Evolutionary conservation across 2,113 vertebrate species (phyloP).

Genomic region (Burhinus oedicnemus): DNA sequence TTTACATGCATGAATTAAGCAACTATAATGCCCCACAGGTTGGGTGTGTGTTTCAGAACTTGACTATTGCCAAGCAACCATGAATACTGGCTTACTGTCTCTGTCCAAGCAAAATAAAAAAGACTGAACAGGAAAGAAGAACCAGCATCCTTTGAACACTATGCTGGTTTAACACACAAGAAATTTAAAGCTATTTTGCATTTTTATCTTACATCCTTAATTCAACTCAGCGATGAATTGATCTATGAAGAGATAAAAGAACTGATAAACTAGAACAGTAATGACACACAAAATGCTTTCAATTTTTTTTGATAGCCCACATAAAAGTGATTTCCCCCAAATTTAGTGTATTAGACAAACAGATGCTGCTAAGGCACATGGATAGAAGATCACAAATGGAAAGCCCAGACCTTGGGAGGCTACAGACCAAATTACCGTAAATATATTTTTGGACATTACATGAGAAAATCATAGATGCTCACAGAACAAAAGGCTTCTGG

Average conservation of each 20-base stretch:
- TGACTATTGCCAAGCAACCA: neutral
- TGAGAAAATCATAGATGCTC: conserved; percentile 24
- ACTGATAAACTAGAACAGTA: neutral
- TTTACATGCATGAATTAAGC: conserved; percentile 23
- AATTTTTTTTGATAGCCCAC: neutral
- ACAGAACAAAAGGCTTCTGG: conserved; percentile 29
- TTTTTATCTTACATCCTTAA: neutral
- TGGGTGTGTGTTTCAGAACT: conserved; percentile 23
- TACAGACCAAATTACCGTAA: neutral
- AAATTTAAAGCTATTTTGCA: neutral
- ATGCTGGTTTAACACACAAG: neutral
- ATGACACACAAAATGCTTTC: neutral
- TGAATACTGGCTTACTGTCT: neutral
- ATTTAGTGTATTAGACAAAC: neutral
- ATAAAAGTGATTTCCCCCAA: neutral
- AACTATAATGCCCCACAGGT: conserved; percentile 15
- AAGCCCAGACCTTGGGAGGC: neutral
- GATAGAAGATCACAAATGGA: neutral
- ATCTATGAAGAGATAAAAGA: neutral
- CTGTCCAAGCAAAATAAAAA: neutral
- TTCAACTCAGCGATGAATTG: neutral
- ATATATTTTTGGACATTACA: neutral
- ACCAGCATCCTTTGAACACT: neutral
- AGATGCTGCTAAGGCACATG: neutral
- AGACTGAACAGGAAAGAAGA: neutral